A percentile compares a stretch with the other conserved stretches of the same genome.
phyloP scores from a whole-genome alignment of 2,888 invertebrate species.

The Gerris lacustris region DNA sequence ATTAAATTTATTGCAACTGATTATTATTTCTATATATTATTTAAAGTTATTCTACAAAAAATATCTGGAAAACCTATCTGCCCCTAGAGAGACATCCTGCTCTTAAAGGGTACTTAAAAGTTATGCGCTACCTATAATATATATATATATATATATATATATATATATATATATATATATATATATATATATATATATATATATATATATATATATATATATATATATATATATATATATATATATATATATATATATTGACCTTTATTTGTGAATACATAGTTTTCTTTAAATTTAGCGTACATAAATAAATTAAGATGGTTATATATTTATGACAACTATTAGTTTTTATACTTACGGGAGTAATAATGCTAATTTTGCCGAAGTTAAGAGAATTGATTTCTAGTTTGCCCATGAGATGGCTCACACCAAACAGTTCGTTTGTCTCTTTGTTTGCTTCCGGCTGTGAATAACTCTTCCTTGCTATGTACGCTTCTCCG shows the following conservation, averaged over 20 bases:
- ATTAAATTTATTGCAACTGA: no score
- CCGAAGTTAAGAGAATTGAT: slow-evolving; percentile 48
- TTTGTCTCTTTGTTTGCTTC: slow-evolving; percentile 15
- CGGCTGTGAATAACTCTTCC: slow-evolving; percentile 14
- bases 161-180: background rate
- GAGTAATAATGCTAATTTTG: slow-evolving; percentile 54
- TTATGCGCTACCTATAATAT: background rate
- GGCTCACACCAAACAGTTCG: slow-evolving; percentile 38
- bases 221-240: background rate
- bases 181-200: background rate
- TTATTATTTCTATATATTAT: no score
- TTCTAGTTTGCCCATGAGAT: slow-evolving; percentile 59
- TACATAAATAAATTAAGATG: background rate
- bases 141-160: background rate
- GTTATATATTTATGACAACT: background rate
- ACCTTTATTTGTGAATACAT: background rate
- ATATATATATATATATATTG: background rate
- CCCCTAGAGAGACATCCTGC: no score
- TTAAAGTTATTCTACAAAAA: no score
- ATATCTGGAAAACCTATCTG: no score
- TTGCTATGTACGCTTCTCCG: slow-evolving; percentile 41
- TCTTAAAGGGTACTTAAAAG: no score
- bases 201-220: background rate
- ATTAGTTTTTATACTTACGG: slow-evolving; percentile 34
- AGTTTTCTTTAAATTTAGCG: background rate